Conservation (phyloP, 2,797 vertebrate genomes). For the Crax fasciolata region DNA sequence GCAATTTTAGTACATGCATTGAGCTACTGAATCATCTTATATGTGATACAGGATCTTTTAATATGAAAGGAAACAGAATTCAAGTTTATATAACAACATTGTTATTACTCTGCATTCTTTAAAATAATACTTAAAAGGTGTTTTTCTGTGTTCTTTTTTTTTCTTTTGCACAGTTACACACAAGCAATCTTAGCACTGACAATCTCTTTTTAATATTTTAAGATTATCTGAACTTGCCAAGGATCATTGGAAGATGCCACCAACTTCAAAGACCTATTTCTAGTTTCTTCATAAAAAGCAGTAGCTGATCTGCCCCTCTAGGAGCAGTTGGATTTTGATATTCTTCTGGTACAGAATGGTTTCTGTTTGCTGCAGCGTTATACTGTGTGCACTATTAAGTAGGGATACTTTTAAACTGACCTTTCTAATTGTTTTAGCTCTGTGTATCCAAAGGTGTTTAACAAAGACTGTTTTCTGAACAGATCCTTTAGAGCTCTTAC, state of each 20-base stretch:
- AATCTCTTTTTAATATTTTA: background rate
- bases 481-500: background rate
- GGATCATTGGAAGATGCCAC: background rate
- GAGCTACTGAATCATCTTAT: background rate
- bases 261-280: background rate
- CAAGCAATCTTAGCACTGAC: background rate
- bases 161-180: background rate
- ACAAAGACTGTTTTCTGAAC: background rate
- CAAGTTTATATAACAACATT: background rate
- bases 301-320: background rate
- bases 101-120: background rate
- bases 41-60: accelerated
- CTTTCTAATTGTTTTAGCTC: background rate
- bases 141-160: background rate
- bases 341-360: background rate
- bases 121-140: background rate
- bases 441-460: background rate
- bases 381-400: accelerated
- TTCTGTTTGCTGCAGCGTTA: background rate
- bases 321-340: background rate
- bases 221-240: background rate
- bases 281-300: background rate
- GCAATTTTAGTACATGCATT: background rate
- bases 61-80: background rate
- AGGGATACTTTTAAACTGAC: background rate